Evolutionary conservation across 2,888 invertebrate species (phyloP), one percentile per base, ranked within the genome.

Genomic region (Melanargia galathea): DNA sequence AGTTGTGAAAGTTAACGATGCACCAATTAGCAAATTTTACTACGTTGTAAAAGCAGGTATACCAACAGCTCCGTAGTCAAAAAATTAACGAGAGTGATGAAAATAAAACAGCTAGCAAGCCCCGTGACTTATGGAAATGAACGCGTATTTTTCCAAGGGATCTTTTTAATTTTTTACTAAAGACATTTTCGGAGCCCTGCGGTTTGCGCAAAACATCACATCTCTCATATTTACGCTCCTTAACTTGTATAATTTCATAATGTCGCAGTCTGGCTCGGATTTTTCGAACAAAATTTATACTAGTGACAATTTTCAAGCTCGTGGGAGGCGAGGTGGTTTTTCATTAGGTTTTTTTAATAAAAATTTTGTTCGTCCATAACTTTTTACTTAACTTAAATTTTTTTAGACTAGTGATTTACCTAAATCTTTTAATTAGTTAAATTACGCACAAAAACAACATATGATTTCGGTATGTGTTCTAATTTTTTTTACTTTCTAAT

Each of bases 181-280:
- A 84, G 83, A 84, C 81, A 82, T 86, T 85, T 85, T 85, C 73
- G 80, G 77, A 77, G 78, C 71, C 75, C 77, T 80, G 84, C 73
- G 82, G 83, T 82, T 81, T 76, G 73, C 68, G 76, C 75, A 76
- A 74, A 80, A 78, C 77, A 81, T 80, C 77, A 72, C 77, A 72
- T 81, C 79, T 75, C 77, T 73, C 73, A 71, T 77, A 76, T 78
- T 77, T 80, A 76, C 75, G 73, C 70, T 73, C 70, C 71, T 71
- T 76, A 67, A 74, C 76, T 75, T 76, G 76, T 74, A 73, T 80
- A 74, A 77, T 79, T 75, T 78, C 73, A 70, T 74, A 67, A 68
- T 65, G 67, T 66, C 62, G 61, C 63, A 55, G 65, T 66, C 64
- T 67, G 54, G 54, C 60, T 64, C 43, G 60, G 26, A 43, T 64